Conservation (phyloP, 2,888 invertebrate species). For the Aspidiotus destructor region DNA sequence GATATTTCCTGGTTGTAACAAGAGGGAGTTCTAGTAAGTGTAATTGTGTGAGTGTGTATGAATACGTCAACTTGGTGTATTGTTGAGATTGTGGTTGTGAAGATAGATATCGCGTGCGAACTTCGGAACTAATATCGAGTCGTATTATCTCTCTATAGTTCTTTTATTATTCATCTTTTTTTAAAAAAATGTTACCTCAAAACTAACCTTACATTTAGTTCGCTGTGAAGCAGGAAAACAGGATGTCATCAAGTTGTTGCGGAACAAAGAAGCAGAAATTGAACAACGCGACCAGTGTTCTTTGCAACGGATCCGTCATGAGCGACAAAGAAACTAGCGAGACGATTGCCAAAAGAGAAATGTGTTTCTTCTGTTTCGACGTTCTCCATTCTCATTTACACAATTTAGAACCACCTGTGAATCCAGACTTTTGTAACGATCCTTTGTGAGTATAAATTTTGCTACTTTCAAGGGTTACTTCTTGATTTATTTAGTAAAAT, state of each 20-base stretch:
- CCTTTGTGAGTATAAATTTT: constrained; percentile 70
- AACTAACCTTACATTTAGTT: not conserved
- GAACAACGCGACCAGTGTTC: constrained; percentile 48
- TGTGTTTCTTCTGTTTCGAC: constrained; percentile 99
- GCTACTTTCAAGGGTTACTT: not conserved
- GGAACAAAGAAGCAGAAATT: constrained; percentile 86
- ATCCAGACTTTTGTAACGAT: constrained; percentile 87
- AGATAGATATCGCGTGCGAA: constrained; percentile 32
- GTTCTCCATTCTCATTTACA: constrained; percentile 90
- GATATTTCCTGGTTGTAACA: too few relatives aligned
- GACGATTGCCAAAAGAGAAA: constrained; percentile 77
- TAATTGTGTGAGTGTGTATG: too few relatives aligned
- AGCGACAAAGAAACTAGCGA: constrained; percentile 41
- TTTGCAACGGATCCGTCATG: constrained; percentile 25
- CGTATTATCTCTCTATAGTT: not conserved
- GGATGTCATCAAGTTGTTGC: constrained; percentile 83
- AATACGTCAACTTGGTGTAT: too few relatives aligned
- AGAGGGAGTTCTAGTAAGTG: too few relatives aligned
- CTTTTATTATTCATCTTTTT: not conserved
- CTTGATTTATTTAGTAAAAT: not conserved
- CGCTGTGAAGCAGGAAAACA: not conserved
- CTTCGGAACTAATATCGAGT: constrained; percentile 10
- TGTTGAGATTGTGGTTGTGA: too few relatives aligned
- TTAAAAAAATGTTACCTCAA: not conserved
- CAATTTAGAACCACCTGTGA: constrained; percentile 81